A percentile compares a stretch with the other conserved stretches of the same genome.
These are phyloP conservation scores for Harpagoxenus sublaevis DNA, from an alignment of 2,888 invertebrate genomes.

Conservation along the genomic window DNA sequence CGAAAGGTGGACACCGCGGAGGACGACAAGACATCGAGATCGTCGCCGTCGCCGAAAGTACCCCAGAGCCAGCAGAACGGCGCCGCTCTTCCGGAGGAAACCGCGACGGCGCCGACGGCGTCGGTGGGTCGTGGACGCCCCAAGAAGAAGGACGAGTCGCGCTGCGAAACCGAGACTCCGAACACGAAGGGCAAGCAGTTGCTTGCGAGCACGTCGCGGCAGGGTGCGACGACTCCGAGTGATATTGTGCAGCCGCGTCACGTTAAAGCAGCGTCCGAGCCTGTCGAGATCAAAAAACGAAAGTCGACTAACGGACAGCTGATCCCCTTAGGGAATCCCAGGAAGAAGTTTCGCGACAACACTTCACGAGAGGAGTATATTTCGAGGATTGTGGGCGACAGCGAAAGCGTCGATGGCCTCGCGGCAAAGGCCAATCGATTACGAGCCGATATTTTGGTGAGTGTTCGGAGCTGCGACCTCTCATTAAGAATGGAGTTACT, in stretches of 20 bases:
- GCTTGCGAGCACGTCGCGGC: constrained; percentile 43
- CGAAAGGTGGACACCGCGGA: constrained; percentile 80
- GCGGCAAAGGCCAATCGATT: constrained; percentile 82
- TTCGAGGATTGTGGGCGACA: constrained; percentile 80
- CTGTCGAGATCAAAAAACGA: constrained; percentile 71
- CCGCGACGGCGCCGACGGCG: constrained; percentile 78
- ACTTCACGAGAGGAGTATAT: constrained; percentile 83
- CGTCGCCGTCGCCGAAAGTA: constrained; percentile 80
- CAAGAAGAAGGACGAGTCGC: constrained; percentile 61
- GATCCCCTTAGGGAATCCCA: constrained; percentile 75
- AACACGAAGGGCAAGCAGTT: constrained; percentile 49
- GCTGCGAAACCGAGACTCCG: constrained; percentile 60
- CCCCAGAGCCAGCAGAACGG: constrained; percentile 84
- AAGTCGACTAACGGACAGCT: constrained; percentile 75
- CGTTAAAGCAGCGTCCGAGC: constrained; percentile 54
- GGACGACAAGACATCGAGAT: constrained; percentile 76
- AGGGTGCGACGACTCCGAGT: constrained; percentile 33
- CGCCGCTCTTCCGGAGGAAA: constrained; percentile 83
- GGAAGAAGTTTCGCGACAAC: constrained; percentile 81
- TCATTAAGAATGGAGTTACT: neutral
- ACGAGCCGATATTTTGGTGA: constrained; percentile 83
- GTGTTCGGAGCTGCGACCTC: neutral
- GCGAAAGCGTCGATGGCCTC: constrained; percentile 82
- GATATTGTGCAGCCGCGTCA: constrained; percentile 52
- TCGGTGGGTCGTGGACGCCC: constrained; percentile 55